Evolutionary conservation across 2,113 vertebrate species (phyloP).

Genomic region (Tiliqua scincoides): DNA sequence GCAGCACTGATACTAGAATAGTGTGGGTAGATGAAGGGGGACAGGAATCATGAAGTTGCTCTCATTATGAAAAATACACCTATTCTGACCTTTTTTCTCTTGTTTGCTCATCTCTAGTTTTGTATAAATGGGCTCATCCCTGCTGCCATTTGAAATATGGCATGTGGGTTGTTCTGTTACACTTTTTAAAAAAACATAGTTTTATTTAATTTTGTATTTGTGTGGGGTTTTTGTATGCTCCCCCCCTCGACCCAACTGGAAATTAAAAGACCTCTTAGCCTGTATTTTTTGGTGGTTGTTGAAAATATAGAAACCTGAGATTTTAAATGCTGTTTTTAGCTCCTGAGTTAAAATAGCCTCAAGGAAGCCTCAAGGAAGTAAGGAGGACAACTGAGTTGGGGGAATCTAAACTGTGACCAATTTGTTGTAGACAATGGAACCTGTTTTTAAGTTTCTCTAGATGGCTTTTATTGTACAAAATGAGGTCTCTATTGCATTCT

Average conservation of each 20-base stretch:
- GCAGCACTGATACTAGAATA: slow-evolving; percentile 59
- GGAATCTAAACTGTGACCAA: slow-evolving; percentile 13
- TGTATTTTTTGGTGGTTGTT: not conserved
- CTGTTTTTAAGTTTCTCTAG: not conserved
- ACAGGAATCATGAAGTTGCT: slow-evolving; percentile 48
- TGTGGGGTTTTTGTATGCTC: not conserved
- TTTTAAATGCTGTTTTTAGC: not conserved
- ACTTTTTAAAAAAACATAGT: not conserved
- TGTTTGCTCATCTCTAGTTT: not conserved
- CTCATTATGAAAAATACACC: slow-evolving; percentile 48
- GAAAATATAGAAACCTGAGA: slow-evolving; percentile 3
- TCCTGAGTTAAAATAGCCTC: not conserved
- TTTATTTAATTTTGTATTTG: slow-evolving; percentile 18
- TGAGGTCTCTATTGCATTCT: too few species aligned
- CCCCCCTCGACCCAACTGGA: slow-evolving; percentile 8
- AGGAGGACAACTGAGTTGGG: not conserved
- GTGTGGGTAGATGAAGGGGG: slow-evolving; percentile 43
- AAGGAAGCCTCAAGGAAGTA: not conserved
- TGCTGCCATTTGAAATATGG: slow-evolving; percentile 15
- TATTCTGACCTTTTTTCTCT: slow-evolving; percentile 11
- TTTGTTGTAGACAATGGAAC: not conserved
- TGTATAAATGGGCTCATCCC: not conserved
- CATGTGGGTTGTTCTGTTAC: slow-evolving; percentile 13
- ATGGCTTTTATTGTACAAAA: not conserved
- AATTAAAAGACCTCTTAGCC: slow-evolving; percentile 39